phyloP scores from a whole-genome alignment of 37 sponge, comb jelly and placozoan species.

The Chondrosia reniformis region DNA sequence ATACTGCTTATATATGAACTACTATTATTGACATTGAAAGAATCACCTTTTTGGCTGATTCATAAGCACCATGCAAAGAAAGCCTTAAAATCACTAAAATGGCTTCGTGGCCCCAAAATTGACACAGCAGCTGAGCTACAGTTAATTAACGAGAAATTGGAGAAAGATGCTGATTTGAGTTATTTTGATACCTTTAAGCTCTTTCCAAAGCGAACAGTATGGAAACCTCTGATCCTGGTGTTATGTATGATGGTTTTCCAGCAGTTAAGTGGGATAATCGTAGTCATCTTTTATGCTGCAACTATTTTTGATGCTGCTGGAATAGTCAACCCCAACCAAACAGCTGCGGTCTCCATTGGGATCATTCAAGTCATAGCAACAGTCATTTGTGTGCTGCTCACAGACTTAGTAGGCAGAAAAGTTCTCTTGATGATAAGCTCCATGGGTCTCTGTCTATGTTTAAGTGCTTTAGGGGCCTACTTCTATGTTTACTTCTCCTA shows the following conservation, averaged over 20 bases:
- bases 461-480: conserved; percentile 22
- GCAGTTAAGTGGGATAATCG: conserved; percentile 63
- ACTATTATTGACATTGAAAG: conserved; percentile 48
- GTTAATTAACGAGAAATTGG: conserved; percentile 18
- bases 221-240: conserved; percentile 37
- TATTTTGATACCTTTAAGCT: conserved; percentile 15
- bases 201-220: conserved; percentile 17
- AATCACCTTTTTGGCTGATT: conserved; percentile 78
- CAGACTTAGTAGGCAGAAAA: conserved; percentile 54
- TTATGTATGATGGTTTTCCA: conserved; percentile 59
- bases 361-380: conserved; percentile 43
- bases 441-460: conserved; percentile 24
- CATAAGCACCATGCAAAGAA: neutral
- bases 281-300: conserved; percentile 43
- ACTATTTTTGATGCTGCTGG: conserved; percentile 13
- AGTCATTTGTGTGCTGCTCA: conserved; percentile 34
- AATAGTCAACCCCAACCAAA: conserved; percentile 3
- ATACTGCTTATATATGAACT: conserved; percentile 47
- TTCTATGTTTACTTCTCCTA: neutral
- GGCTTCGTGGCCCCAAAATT: conserved; percentile 37
- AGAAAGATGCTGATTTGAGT: neutral
- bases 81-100: conserved; percentile 12
- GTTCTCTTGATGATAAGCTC: conserved; percentile 37
- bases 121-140: conserved; percentile 29
- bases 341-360: conserved; percentile 12